Conservation (phyloP, 2,888 invertebrate genomes). For the Volucella inanis region DNA sequence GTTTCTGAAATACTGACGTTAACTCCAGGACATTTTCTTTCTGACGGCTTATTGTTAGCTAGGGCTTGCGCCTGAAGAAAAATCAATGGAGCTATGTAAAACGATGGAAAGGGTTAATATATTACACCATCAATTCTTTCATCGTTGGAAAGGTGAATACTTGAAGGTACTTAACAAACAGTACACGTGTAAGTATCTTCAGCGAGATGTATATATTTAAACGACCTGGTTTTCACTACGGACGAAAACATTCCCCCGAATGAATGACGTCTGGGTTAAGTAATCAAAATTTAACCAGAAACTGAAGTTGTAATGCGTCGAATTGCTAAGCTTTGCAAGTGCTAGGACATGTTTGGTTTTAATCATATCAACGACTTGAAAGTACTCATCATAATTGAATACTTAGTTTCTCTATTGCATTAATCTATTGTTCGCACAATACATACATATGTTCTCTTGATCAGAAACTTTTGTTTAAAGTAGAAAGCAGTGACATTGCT, state of each 20-base stretch:
- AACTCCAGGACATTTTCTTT: conserved; percentile 49
- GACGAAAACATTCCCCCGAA: conserved; percentile 8
- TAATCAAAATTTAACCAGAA: conserved; percentile 23
- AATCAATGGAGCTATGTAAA: conserved; percentile 6
- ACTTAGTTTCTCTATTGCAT: too few relatives aligned
- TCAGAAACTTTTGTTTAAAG: too few relatives aligned
- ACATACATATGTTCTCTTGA: too few relatives aligned
- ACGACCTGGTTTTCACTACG: conserved; percentile 15
- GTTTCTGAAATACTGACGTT: conserved; percentile 16
- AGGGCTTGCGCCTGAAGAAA: conserved; percentile 19
- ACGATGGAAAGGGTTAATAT: conserved; percentile 42
- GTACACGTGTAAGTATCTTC: conserved; percentile 50
- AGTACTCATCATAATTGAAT: too few relatives aligned
- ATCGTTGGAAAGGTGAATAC: conserved; percentile 63
- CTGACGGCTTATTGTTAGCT: conserved; percentile 36
- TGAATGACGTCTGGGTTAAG: conserved; percentile 40
- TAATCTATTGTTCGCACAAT: too few relatives aligned
- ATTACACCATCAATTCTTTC: conserved; percentile 59
- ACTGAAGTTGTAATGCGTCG: conserved; percentile 17
- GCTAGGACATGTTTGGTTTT: too few relatives aligned
- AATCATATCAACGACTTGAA: too few relatives aligned
- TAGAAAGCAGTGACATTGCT: too few relatives aligned
- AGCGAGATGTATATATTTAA: conserved; percentile 9
- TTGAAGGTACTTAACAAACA: conserved; percentile 52
- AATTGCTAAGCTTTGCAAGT: conserved; percentile 15